Base-by-base conservation (phyloP, 2,888 invertebrate genomes). In the Polylopha cassiicola region DNA sequence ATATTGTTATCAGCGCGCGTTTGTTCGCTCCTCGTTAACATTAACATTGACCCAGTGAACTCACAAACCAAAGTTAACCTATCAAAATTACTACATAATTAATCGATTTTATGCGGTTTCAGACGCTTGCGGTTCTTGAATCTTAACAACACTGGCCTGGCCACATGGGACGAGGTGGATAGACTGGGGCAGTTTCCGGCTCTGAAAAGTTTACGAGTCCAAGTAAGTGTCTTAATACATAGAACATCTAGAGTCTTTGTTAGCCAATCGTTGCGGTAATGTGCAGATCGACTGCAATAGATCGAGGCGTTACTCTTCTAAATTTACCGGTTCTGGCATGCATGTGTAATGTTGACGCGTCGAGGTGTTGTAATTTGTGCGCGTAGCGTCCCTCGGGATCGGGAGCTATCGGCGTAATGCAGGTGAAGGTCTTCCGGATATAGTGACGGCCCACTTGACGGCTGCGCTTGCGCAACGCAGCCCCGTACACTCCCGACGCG, bases 91-190 rank as follows among this genome's bases (percentile, higher is more conserved):
- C 37, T 26, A 29, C 34, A 32, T 43, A 17, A 36, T 7, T 28
- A 39, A 45, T 29, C 37, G 37, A 39, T 58, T 78, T 44, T 49
- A 47, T 54, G 37, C 23, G 39, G 50, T 55, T 91, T 87, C 75
- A 88, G 90, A 38, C 88, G 88, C 62, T 87, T 95, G 33, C 89
- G 90, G 61, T 91, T 94, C 63, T 87, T 95, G 39, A 96, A 95
- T 75, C 86, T 97, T 47, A 96, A 95, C 73, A 92, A 93, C 53
- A 94, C 95, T 10, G 89, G 91, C 31, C 77, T 98, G 29, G 88
- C 91, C 29, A 91, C 93, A 20, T 97, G 97, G 96, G 91, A 94
- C 56, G 95, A 97, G 63, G 91, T 98, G 43, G 97, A 97, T 63
- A 89, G 92, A 54, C 86, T 98, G 50, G 90, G 93, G 36, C 89